Evolutionary conservation across 2,888 invertebrate species (phyloP).

Genomic region (Congeria kusceri): DNA sequence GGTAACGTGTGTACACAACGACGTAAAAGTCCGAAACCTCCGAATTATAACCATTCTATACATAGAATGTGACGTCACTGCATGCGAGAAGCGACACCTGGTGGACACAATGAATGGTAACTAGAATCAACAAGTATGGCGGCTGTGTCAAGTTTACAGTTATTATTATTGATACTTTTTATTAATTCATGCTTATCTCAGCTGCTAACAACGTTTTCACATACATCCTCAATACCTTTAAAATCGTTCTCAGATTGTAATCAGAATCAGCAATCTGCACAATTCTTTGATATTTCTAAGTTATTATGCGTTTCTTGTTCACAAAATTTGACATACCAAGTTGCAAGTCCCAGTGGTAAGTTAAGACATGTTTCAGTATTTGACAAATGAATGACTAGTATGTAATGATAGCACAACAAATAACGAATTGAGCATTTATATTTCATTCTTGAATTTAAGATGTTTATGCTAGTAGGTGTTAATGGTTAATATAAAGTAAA

Average conservation of each 20-base stretch:
- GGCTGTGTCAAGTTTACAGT: neutral
- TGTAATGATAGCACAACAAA: no score
- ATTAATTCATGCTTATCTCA: neutral
- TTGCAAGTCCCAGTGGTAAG: slow-evolving; percentile 77
- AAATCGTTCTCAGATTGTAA: slow-evolving; percentile 56
- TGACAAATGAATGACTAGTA: no score
- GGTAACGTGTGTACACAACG: neutral
- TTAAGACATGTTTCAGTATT: slow-evolving; percentile 43
- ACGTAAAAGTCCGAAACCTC: slow-evolving; percentile 1
- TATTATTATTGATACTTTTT: slow-evolving; percentile 2
- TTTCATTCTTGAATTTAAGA: no score
- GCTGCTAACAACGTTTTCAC: slow-evolving; percentile 15
- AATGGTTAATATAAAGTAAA: no score
- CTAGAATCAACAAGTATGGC: slow-evolving; percentile 60
- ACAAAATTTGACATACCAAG: slow-evolving; percentile 70
- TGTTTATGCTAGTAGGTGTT: no score
- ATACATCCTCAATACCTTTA: slow-evolving; percentile 48
- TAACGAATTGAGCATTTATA: no score
- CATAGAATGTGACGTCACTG: no score
- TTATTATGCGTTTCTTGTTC: slow-evolving; percentile 73
- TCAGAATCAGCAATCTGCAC: slow-evolving; percentile 53
- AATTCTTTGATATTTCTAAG: slow-evolving; percentile 77
- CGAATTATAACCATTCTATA: no score
- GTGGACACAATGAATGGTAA: no score
- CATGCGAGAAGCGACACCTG: no score